Evolutionary conservation across 2,888 invertebrate genomes (phyloP), one percentile per base, ranked within the genome.

Genomic region (Platynereis dumerilii): DNA sequence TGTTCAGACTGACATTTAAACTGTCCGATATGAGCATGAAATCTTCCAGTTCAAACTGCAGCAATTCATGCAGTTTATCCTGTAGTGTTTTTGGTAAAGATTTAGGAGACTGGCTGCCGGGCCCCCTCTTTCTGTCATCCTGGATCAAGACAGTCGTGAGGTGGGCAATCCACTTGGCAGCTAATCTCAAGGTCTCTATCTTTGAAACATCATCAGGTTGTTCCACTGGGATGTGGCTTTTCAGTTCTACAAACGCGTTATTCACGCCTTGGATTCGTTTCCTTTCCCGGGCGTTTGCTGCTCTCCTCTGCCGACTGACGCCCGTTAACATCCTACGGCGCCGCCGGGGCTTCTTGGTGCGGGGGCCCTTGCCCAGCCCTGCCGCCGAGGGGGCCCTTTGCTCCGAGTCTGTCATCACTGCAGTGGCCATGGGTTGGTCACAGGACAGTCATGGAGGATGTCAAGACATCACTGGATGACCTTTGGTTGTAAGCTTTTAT

Each of bases 121-220:
- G 26, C 3, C 45, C 29, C 27, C 54, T 57, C 44, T 39, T 56
- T 57, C 53, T 48, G 56, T 65, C 65, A 20, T 65, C 65, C 55
- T 60, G 59, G n/a, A 65, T 65, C 45, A 65, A 55, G 39, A 65
- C 29, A 26, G 65, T 29, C 22, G 65, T 65, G 17, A 65, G 60
- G 56, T 65, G 56, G 2, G 65, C 65, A 29, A 65, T 65, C 65
- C 65, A 65, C 34, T 65, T 65, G 55, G 65, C 59, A 27, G 65
- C 65, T 55, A 65, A 27, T 7, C 48, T 24, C 34, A 65, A 29
- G 22, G 65, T 65, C 44, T 65, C 65, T 34, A 55, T 65, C 56
- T 65, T 65, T 10, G 65, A 65, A 22, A 65, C 65, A 29, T 65
- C 65, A 27, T 65, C 65, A 15, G 60, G 65, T 42, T 60, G 52